These are phyloP conservation scores for Irena cyanogastra DNA, from an alignment of 2,113 vertebrate genomes.

Conservation along the genomic window DNA sequence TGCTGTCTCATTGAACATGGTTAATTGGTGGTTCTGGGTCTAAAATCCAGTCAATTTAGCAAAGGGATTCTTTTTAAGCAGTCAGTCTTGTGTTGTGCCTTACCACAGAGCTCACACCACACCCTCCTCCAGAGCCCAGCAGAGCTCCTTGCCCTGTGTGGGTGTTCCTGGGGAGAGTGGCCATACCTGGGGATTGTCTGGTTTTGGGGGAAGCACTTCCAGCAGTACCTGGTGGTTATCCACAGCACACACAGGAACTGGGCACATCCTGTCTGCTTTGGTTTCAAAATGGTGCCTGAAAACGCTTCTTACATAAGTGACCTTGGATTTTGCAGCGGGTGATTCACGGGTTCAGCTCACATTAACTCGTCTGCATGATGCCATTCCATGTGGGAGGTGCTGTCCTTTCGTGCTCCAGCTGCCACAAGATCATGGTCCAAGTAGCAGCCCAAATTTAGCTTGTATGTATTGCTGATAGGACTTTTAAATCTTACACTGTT, in stretches of 20 bases:
- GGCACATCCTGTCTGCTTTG: background rate
- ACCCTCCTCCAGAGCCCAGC: background rate
- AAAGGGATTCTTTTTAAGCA: background rate
- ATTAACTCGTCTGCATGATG: background rate
- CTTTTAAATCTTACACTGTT: background rate
- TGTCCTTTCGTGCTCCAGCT: background rate
- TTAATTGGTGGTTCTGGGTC: background rate
- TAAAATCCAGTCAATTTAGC: background rate
- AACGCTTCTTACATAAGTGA: background rate
- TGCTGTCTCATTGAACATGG: background rate
- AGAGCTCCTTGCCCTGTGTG: no score
- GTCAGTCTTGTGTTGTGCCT: background rate
- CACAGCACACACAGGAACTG: background rate
- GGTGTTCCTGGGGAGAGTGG: background rate
- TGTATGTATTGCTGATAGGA: fast-evolving
- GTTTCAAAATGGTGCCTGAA: background rate
- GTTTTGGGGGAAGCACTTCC: background rate
- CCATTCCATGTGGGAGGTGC: background rate
- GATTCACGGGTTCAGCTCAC: background rate
- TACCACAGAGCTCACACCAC: background rate
- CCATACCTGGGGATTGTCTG: background rate
- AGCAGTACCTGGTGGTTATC: background rate
- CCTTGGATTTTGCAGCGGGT: background rate
- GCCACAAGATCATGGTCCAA: background rate
- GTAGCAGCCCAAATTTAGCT: background rate